Evolutionary conservation across 2,797 vertebrate genomes (phyloP).

Genomic region (Discoglossus pictus): DNA sequence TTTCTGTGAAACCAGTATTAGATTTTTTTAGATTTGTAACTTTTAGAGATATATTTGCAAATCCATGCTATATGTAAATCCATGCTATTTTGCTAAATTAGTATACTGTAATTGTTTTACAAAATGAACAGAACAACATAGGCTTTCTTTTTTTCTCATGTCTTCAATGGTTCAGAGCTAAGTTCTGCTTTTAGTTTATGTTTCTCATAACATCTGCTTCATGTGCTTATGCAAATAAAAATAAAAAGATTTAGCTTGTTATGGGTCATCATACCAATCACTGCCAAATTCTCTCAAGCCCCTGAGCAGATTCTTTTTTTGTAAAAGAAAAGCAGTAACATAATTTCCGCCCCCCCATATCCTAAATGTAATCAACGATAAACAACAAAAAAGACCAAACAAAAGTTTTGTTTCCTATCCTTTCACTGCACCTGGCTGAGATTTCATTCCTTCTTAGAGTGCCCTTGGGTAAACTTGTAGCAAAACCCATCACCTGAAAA

Average conservation of each 20-base stretch:
- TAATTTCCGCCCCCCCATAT: conserved; percentile 43
- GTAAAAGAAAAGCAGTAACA: no score
- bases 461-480: background rate
- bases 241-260: conserved; percentile 49
- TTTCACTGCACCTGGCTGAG: conserved; percentile 5
- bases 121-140: conserved; percentile 7
- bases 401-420: conserved; percentile 16
- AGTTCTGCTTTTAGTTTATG: background rate
- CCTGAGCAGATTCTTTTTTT: conserved; percentile 44
- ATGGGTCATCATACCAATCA: conserved; percentile 55
- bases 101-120: conserved; percentile 1
- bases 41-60: conserved; percentile 17
- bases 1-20: conserved; percentile 31
- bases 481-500: conserved; percentile 42
- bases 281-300: conserved; percentile 19
- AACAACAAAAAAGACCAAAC: conserved; percentile 54
- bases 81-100: conserved; percentile 21
- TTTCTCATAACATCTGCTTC: conserved; percentile 3
- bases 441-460: conserved; percentile 5
- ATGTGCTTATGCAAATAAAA: conserved; percentile 26
- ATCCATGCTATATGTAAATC: conserved; percentile 19
- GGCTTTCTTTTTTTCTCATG: no score
- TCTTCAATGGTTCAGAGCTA: background rate
- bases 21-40: conserved; percentile 45
- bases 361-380: conserved; percentile 43